These are phyloP conservation scores for Eremophila alpestris DNA, from an alignment of 2,797 vertebrate species.

Conservation along the genomic window DNA sequence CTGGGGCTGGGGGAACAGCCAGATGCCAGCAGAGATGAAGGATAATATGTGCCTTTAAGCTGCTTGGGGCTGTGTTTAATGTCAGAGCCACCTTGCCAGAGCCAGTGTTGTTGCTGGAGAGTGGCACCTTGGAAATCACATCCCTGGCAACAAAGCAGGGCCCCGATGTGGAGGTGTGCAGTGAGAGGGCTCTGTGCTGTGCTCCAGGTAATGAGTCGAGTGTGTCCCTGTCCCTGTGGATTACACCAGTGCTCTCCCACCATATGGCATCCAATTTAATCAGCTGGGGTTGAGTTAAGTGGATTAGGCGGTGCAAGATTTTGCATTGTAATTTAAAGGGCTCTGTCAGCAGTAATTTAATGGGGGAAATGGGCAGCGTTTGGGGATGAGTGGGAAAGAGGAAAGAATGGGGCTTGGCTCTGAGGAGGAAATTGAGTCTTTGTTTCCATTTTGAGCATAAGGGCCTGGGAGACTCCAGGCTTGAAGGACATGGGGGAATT, in stretches of 20 bases:
- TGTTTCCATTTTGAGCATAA: not conserved
- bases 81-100: not conserved
- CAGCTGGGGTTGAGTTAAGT: conserved; percentile 70
- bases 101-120: not conserved
- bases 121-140: not conserved
- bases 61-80: not conserved
- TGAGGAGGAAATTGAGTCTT: conserved; percentile 7
- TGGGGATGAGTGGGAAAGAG: conserved; percentile 20
- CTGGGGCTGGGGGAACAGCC: not conserved
- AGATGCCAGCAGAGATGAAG: conserved; percentile 6
- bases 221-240: not conserved
- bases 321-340: conserved; percentile 63
- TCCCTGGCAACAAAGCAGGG: not conserved
- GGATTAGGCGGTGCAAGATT: conserved; percentile 63
- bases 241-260: conserved; percentile 50
- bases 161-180: not conserved
- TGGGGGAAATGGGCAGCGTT: conserved; percentile 20
- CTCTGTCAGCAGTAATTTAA: conserved; percentile 59
- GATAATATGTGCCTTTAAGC: conserved; percentile 24
- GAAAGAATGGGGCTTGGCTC: not conserved
- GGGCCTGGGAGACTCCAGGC: not conserved
- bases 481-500: not conserved
- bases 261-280: conserved; percentile 75
- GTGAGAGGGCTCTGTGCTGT: not conserved
- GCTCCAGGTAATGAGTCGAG: conserved; percentile 41